Base-by-base conservation (phyloP, 2,797 vertebrate genomes). In the Gymnothorax javanicus region DNA sequence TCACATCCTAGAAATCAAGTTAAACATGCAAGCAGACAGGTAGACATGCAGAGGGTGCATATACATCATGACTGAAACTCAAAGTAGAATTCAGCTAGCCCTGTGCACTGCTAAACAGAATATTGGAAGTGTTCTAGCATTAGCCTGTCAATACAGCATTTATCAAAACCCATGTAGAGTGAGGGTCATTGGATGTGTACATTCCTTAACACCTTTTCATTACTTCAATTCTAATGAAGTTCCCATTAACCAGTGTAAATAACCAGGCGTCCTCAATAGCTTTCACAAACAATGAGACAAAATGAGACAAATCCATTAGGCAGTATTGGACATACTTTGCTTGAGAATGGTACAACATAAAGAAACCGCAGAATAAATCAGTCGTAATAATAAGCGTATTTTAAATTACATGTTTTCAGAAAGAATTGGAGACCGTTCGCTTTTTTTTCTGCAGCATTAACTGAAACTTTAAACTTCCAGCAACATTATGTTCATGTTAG, bases 401-500 rank as follows among this genome's bases (percentile, higher is more conserved):
- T 54, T 56, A 54, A 54, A 54, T 3, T 13, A 43, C 2, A 25
- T 33, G 73, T 17, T 77, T 15, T 23, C 2, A 27, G 23, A 33
- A 87, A 43, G 84, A 85, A 62, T 62, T 0, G 17, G 43, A 12
- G 57, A 17, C 4, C 58, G 50, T 79, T 50, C 8, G 43, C 23
- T 17, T 33, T 60, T 17, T 0, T 54, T 56, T 88, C 82, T 82
- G 60, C 82, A 67, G 85, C 56, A 87, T 90, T 64, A 87, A 88
- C 85, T 91, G 90, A 87, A 69, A 83, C 85, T 89, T 52, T 82
- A 90, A 90, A 91, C 62, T 56, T 89, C 91, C 33, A 43, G 33
- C 33, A 43, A 43, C 33, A 43, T 43, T 43, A 43, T 2, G 1
- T 43, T 43, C 33, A 43, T 43, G 33, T 43, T 43, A 43, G 2